These are phyloP conservation scores for Platycnemis pennipes DNA, from an alignment of 2,888 invertebrate genomes.

Conservation along the genomic window DNA sequence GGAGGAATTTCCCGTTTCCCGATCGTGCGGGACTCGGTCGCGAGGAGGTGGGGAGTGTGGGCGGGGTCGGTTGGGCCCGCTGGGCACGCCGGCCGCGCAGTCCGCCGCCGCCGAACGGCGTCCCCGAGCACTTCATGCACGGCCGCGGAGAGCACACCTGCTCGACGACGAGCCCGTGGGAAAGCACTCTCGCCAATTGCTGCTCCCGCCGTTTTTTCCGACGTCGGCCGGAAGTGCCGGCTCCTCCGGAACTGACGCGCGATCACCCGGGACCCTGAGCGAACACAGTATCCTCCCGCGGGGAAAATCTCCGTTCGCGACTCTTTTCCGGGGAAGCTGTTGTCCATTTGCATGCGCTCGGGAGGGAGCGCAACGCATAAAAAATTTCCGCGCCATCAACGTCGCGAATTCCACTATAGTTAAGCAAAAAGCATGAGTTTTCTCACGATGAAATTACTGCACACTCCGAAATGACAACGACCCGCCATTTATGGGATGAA, in stretches of 20 bases:
- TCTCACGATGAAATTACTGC: too few species aligned
- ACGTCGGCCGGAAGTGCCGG: not conserved
- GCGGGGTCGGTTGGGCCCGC: not conserved
- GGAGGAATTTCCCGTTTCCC: not conserved
- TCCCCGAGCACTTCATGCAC: not conserved
- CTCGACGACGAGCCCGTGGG: not conserved
- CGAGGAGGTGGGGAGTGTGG: not conserved
- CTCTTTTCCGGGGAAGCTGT: not conserved
- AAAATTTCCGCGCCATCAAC: too few species aligned
- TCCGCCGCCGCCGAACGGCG: not conserved
- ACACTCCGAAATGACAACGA: too few species aligned
- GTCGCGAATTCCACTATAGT: too few species aligned
- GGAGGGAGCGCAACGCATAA: not conserved
- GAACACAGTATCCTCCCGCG: not conserved
- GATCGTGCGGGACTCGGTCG: not conserved
- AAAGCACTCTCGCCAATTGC: not conserved
- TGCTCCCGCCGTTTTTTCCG: not conserved
- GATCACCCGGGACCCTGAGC: not conserved
- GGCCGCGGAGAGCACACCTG: not conserved
- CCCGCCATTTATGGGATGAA: too few species aligned
- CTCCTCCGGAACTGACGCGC: not conserved
- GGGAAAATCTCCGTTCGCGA: not conserved
- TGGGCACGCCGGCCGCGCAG: not conserved
- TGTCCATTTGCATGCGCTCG: not conserved
- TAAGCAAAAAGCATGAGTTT: too few species aligned